phyloP scores from a whole-genome alignment of 2,888 invertebrate species.

The Stratiomys singularior region DNA sequence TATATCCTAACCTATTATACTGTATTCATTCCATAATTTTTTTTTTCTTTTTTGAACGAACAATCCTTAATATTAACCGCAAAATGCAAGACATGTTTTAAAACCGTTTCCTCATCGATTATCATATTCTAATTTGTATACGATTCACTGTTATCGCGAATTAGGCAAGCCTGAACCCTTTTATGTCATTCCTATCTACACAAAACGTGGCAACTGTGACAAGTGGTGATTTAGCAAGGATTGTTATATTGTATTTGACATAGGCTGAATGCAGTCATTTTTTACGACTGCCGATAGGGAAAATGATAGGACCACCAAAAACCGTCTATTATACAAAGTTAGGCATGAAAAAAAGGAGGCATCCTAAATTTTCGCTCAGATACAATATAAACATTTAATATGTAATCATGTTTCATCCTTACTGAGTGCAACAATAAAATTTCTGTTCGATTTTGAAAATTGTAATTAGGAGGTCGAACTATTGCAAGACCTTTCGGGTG shows the following conservation, averaged over 20 bases:
- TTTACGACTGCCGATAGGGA: not conserved
- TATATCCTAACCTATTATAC: too few species aligned
- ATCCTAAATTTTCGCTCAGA: too few species aligned
- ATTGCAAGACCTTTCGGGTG: too few species aligned
- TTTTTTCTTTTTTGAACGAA: not conserved
- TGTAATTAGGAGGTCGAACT: too few species aligned
- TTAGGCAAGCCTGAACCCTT: not conserved
- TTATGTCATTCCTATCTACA: not conserved
- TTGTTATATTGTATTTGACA: conserved; percentile 23
- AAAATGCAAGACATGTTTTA: not conserved
- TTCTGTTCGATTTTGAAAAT: too few species aligned
- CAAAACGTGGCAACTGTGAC: conserved; percentile 18
- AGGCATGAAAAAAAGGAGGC: too few species aligned
- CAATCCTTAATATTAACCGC: too few species aligned
- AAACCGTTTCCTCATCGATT: not conserved
- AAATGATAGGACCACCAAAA: not conserved
- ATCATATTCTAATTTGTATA: not conserved
- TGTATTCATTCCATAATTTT: too few species aligned
- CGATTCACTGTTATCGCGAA: not conserved
- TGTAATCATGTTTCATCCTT: too few species aligned
- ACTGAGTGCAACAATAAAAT: too few species aligned
- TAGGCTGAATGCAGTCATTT: not conserved
- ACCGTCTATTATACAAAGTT: too few species aligned
- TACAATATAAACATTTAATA: too few species aligned
- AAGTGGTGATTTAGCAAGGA: conserved; percentile 35